These are phyloP conservation scores for Peromyscus eremicus DNA, from an alignment of 2,797 vertebrate species.

Conservation along the genomic window DNA sequence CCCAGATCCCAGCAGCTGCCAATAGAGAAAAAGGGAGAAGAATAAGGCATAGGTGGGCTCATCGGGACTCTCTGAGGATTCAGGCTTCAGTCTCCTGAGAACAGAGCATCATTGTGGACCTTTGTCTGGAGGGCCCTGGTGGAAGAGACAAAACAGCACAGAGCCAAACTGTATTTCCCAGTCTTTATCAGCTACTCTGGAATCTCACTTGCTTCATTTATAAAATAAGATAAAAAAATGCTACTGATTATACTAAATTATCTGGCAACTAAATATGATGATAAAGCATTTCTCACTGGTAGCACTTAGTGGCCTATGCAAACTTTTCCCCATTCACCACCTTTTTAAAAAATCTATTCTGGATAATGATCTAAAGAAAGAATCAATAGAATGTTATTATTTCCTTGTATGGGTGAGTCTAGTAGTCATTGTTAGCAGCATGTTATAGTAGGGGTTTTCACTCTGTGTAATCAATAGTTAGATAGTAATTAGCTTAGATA, in stretches of 20 bases:
- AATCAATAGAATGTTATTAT: not conserved
- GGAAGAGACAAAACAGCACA: not conserved
- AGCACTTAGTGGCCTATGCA: not conserved
- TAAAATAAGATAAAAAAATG: not conserved
- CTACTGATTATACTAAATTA: not conserved
- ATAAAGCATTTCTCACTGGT: not conserved
- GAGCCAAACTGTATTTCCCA: not conserved
- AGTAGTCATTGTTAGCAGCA: conserved; percentile 1
- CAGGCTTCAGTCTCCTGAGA: not conserved
- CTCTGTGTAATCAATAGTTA: not conserved
- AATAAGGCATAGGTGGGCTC: not conserved
- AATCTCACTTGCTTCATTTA: not conserved
- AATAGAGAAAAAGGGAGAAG: not conserved
- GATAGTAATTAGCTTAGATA: not conserved
- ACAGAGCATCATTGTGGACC: not conserved
- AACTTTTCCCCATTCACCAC: not conserved
- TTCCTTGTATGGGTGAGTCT: not conserved
- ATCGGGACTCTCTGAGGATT: not conserved
- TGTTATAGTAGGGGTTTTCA: not conserved
- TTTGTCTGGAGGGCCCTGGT: not conserved
- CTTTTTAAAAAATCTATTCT: not conserved
- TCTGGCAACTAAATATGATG: not conserved
- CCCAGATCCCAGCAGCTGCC: not conserved
- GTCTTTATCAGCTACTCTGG: not conserved
- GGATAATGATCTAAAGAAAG: not conserved